Evolutionary conservation across 2,888 invertebrate genomes (phyloP), one percentile per base, ranked within the genome.

Genomic region (Epirrhoe alternata): DNA sequence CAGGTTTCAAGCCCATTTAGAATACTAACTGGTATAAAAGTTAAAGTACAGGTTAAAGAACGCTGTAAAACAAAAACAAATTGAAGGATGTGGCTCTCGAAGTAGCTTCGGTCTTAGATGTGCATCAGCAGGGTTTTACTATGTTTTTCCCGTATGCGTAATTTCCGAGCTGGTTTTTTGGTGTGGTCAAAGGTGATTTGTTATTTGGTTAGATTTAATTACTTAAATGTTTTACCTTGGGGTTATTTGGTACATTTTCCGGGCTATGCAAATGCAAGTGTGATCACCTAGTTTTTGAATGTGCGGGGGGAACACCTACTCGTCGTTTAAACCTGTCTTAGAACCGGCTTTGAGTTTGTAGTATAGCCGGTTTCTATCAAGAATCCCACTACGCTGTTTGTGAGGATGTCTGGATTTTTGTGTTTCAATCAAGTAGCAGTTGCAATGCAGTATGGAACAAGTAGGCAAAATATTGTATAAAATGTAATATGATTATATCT

Each of bases 301-400:
- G 47, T 60, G 61, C 24, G 24, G 24, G 24, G 24, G 61, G 61
- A 66, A 66, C 61, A 66, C 66, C 61, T 47, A 49, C 10, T 42
- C 31, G n/a, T 10, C 7, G 10, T n/a, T 24, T 30, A 47, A 56
- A 65, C 65, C 52, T 51, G 60, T 61, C 24, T 61, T n/a, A n/a
- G 24, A 35, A 65, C 65, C 60, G 14, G 51, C 33, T 60, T 8
- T 42, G 16, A 51, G 55, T 56, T 62, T n/a, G 38, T 24, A 38
- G 5, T 42, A 4, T 42, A 42, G 38, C 38, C 3, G 12, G 24
- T 12, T 42, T 12, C 1, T 42, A 12, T 42, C 38, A 10, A 42
- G 3, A 42, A 42, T 42, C 12, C 38, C 38, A 42, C 38, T 12
- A 42, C 12, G 38, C 38, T 42, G 38, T 42, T 33, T 38, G 38